Evolutionary conservation across 2,888 invertebrate species (phyloP), one percentile per base, ranked within the genome.

Genomic region (Marasmarcha lunaedactyla): DNA sequence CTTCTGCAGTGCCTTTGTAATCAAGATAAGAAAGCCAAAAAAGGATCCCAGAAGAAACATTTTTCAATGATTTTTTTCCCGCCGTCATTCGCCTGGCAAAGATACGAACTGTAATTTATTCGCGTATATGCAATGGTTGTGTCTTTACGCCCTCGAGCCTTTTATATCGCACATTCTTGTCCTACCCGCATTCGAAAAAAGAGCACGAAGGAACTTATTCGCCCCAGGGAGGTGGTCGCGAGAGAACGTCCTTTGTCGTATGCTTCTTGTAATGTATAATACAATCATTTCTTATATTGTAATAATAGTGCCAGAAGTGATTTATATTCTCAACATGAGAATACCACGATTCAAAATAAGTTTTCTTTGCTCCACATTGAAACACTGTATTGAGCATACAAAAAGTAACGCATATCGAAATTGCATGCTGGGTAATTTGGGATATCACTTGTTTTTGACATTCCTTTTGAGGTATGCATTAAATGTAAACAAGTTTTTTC

Each of bases 111-210:
- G 56, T 54, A 57, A 62, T 62, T 61, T 63, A 58, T 63, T 57
- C 54, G 20, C 20, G 20, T 20, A 20, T 20, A 20, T 20, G 20
- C 46, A 51, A 50, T 47, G 47, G 49, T 53, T 58, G 57, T 67
- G 63, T 70, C 62, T 62, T 59, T 51, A 52, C 49, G 50, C 59
- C 72, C 59, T 42, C 43, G 40, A 69, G 71, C 68, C 47, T 47
- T 55, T 60, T 70, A 73, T 73, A 72, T 72, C 71, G 71, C 72
- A 70, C 72, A 72, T 72, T 71, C 71, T 64, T 63, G 54, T 53
- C 52, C 68, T 71, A 71, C 72, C 70, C 69, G 59, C 60, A 54
- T 47, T 52, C 35, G 35, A 35, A 4, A 52, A 52, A 59, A 64
- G 63, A 59, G 59, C 56, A 47, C 37, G 51, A 57, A 53, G 52